Conservation (phyloP, 2,113 vertebrate genomes). For the Corydoras maculifer region DNA sequence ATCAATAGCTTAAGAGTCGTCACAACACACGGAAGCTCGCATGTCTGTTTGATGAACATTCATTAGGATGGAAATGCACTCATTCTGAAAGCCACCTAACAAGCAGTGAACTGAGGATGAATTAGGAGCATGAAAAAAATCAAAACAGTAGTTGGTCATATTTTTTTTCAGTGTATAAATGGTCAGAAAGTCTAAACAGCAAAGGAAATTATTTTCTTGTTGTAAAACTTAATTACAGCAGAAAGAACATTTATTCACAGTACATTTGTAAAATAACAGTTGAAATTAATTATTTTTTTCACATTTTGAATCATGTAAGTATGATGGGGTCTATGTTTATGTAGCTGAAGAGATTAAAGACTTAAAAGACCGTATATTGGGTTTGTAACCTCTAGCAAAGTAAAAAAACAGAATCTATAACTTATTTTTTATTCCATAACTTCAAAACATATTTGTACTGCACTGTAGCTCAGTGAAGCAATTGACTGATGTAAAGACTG, state of each 20-base stretch:
- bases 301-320: no score
- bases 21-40: slow-evolving; percentile 41
- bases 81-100: slow-evolving; percentile 26
- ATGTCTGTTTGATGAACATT: slow-evolving; percentile 36
- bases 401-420: no score
- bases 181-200: not conserved
- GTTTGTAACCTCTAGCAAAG: no score
- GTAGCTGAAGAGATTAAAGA: no score
- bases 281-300: no score
- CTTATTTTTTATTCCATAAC: no score
- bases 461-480: no score
- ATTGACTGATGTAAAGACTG: no score
- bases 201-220: not conserved
- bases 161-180: not conserved
- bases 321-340: no score
- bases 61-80: slow-evolving; percentile 33
- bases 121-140: not conserved
- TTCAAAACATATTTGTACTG: no score
- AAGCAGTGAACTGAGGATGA: slow-evolving; percentile 9
- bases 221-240: not conserved
- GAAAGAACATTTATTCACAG: slow-evolving; percentile 9
- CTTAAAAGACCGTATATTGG: no score
- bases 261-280: not conserved
- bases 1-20: slow-evolving; percentile 41
- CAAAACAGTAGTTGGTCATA: slow-evolving; percentile 29